Percentiles rank a stretch among this genome's conserved stretches.
phyloP scores from a whole-genome alignment of 2,888 invertebrate genomes.

The Oligia strigilis region DNA sequence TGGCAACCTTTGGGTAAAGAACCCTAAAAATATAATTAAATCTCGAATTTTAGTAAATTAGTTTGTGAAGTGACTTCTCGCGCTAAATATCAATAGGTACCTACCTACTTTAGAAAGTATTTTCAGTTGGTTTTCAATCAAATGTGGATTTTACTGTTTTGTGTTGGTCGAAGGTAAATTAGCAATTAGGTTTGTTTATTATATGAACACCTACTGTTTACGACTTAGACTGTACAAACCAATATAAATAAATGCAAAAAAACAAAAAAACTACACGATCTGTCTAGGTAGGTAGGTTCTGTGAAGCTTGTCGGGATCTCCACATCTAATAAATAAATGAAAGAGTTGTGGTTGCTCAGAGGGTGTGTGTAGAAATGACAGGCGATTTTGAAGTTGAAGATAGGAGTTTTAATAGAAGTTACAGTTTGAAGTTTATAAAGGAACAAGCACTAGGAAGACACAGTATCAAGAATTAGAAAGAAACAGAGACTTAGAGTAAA shows the following conservation, averaged over 20 bases:
- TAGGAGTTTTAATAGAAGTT: too few relatives aligned
- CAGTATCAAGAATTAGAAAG: too few relatives aligned
- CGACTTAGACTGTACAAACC: neutral
- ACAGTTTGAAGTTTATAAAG: too few relatives aligned
- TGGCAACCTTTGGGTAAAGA: too few relatives aligned
- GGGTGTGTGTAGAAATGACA: too few relatives aligned
- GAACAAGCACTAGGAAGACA: too few relatives aligned
- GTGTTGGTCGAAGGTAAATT: neutral
- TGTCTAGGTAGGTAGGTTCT: slow-evolving; percentile 1
- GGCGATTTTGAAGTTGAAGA: too few relatives aligned
- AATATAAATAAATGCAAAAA: slow-evolving; percentile 1
- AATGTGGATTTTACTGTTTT: neutral
- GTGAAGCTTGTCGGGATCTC: too few relatives aligned
- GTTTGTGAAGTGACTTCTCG: neutral
- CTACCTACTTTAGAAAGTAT: neutral
- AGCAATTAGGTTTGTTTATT: neutral
- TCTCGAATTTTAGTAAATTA: neutral
- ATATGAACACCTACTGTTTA: neutral
- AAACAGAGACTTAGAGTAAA: too few relatives aligned
- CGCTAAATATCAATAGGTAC: neutral
- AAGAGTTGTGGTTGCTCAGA: too few relatives aligned
- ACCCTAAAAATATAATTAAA: neutral
- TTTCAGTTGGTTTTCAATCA: neutral
- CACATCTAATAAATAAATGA: too few relatives aligned
- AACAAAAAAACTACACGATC: slow-evolving; percentile 9